Percentiles rank a stretch among this genome's conserved stretches.
phyloP scores from a whole-genome alignment of 2,797 vertebrate species.

The Gadopsis marmoratus region DNA sequence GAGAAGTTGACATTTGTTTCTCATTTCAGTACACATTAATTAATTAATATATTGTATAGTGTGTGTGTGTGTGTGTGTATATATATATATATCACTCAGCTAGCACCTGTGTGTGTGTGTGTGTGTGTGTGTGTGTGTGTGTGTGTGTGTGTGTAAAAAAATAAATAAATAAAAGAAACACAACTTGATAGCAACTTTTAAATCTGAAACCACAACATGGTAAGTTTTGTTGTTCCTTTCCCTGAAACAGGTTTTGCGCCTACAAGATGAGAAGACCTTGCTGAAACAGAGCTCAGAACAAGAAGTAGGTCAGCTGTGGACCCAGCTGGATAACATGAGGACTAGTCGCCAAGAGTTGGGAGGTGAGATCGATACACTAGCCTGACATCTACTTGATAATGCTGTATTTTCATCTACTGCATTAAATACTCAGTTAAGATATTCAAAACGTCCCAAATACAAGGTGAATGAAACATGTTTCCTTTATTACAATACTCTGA shows the following conservation, averaged over 20 bases:
- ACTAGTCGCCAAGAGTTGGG: constrained; percentile 88
- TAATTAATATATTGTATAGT: too few species aligned
- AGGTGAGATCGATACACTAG: constrained; percentile 79
- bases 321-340: constrained; percentile 87
- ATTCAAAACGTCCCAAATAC: not conserved
- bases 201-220: not conserved
- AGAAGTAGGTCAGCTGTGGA: constrained; percentile 89
- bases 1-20: not conserved
- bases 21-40: not conserved
- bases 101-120: too few species aligned
- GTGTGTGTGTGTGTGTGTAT: too few species aligned
- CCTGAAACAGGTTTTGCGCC: constrained; percentile 82
- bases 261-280: constrained; percentile 80
- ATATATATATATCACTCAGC: too few species aligned
- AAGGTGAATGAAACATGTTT: not conserved
- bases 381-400: constrained; percentile 7
- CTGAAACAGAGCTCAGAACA: constrained; percentile 86
- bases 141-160: too few species aligned
- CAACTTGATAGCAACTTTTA: not conserved
- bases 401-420: not conserved
- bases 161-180: not conserved
- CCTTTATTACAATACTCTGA: not conserved
- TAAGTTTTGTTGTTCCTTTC: not conserved
- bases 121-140: too few species aligned
- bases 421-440: not conserved